phyloP scores from a whole-genome alignment of 2,113 vertebrate species.

The Lota lota region DNA sequence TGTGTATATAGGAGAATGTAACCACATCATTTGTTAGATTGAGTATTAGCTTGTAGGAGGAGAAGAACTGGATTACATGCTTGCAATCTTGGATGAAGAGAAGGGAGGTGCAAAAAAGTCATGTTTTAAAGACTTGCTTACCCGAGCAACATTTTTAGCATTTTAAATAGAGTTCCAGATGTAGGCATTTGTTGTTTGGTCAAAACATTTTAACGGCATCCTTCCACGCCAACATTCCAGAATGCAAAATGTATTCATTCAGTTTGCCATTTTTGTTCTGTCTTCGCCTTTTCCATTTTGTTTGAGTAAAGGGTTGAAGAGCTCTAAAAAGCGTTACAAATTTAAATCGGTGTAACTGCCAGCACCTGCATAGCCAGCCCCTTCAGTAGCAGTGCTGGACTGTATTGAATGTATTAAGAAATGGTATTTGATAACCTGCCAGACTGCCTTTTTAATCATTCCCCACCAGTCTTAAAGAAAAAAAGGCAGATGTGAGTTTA shows the following conservation, averaged over 20 bases:
- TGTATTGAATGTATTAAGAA: conserved; percentile 51
- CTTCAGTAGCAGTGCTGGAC: conserved; percentile 52
- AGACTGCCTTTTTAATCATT: conserved; percentile 22
- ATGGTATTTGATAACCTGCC: background rate
- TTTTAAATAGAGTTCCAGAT: conserved; percentile 3
- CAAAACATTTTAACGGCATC: conserved; percentile 5
- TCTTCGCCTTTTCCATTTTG: background rate
- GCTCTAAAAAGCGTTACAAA: conserved; percentile 32
- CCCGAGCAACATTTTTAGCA: conserved; percentile 35
- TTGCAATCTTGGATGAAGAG: conserved; percentile 8
- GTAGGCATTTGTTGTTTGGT: conserved; percentile 4
- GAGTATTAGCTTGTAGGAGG: conserved; percentile 24
- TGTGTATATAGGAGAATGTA: conserved; percentile 53
- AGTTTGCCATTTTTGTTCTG: conserved; percentile 15
- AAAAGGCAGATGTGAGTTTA: conserved; percentile 5
- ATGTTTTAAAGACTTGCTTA: conserved; percentile 25
- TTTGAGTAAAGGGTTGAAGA: background rate
- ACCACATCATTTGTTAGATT: conserved; percentile 20
- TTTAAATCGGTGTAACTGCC: conserved; percentile 4
- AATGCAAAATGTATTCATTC: conserved; percentile 4
- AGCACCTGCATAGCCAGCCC: conserved; percentile 50
- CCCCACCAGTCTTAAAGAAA: background rate
- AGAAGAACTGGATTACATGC: conserved; percentile 4
- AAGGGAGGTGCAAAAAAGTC: background rate
- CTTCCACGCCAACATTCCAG: conserved; percentile 27